Percentiles rank a stretch among this genome's conserved stretches.
Conservation (phyloP, 2,797 vertebrate species). For the Lithobates pipiens region DNA sequence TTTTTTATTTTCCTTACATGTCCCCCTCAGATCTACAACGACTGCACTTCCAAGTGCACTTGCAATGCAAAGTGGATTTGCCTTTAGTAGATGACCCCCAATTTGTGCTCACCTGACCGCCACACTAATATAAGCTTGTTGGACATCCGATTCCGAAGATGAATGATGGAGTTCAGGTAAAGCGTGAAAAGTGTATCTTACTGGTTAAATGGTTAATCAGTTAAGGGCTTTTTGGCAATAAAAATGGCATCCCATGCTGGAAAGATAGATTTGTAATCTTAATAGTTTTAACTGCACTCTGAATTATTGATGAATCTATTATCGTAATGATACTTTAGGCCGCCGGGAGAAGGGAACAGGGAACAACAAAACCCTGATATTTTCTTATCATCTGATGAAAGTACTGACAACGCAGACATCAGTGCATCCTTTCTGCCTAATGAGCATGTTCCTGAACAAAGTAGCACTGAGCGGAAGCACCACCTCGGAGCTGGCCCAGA, state of each 20-base stretch:
- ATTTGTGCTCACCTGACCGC: too few species aligned
- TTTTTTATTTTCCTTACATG: too few species aligned
- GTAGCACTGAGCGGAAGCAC: background rate
- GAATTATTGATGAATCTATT: constrained; percentile 50
- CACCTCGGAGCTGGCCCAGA: background rate
- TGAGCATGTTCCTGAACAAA: background rate
- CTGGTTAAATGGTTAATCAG: background rate
- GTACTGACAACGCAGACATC: constrained; percentile 12
- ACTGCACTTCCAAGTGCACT: too few species aligned
- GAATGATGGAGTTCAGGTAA: too few species aligned
- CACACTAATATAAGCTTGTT: too few species aligned
- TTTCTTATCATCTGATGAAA: constrained; percentile 38
- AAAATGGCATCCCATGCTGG: background rate
- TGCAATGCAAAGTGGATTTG: too few species aligned
- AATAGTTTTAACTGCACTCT: constrained; percentile 34
- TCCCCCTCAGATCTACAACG: too few species aligned
- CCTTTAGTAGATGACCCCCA: too few species aligned
- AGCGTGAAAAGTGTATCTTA: background rate
- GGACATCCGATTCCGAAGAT: too few species aligned
- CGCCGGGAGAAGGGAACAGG: background rate
- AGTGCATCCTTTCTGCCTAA: constrained; percentile 12
- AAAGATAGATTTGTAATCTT: background rate
- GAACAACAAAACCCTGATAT: constrained; percentile 35
- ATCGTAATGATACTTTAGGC: constrained; percentile 35
- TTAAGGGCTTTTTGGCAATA: background rate